Evolutionary conservation across 1,140 invertebrate species (phyloP).

Genomic region (Bombus fervidus): DNA sequence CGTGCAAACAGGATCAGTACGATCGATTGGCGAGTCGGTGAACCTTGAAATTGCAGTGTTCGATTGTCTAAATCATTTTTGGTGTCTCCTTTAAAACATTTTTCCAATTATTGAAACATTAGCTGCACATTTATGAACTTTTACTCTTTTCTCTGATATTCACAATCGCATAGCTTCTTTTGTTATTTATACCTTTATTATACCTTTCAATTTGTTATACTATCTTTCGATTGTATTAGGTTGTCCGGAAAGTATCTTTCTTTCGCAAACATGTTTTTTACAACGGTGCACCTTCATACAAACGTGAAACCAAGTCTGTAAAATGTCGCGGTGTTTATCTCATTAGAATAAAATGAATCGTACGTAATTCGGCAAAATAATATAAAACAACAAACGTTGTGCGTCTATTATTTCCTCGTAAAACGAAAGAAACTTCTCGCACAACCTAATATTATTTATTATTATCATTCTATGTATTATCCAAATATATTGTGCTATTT

Average conservation of each 20-base stretch:
- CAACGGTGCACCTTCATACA: too few species aligned
- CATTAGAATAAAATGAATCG: too few species aligned
- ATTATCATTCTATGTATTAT: not conserved
- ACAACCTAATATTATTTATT: not conserved
- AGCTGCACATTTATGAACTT: not conserved
- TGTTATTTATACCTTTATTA: too few species aligned
- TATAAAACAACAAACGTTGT: too few species aligned
- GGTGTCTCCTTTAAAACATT: not conserved
- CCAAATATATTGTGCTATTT: not conserved
- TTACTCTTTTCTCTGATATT: not conserved
- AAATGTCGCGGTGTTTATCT: too few species aligned
- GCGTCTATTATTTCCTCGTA: too few species aligned
- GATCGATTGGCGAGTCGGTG: not conserved
- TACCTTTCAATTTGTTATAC: too few species aligned
- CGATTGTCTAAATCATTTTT: not conserved
- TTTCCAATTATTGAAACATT: not conserved
- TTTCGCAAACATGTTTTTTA: too few species aligned
- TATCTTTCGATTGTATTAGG: not conserved
- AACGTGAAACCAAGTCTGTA: too few species aligned
- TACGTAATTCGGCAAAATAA: too few species aligned
- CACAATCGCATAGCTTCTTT: not conserved
- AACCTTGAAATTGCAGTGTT: not conserved
- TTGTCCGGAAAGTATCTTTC: too few species aligned
- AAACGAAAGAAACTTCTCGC: too few species aligned
- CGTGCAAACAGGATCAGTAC: not conserved